Conservation (phyloP, 2,113 vertebrate genomes). For the Nothoprocta pentlandii region DNA sequence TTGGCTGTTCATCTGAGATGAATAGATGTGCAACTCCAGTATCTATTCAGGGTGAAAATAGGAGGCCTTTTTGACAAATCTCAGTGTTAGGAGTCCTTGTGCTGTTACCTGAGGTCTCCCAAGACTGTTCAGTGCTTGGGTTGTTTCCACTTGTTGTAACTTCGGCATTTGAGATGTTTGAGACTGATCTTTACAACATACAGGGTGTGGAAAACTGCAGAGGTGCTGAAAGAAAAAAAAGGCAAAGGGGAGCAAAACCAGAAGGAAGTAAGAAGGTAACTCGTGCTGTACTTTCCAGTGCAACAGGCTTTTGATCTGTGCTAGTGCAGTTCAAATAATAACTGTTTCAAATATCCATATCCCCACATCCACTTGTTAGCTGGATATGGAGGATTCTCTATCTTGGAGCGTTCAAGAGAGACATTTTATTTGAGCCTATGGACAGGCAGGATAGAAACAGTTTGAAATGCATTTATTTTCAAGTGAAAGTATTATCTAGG, state of each 20-base stretch:
- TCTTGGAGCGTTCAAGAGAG: background rate
- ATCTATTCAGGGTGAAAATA: background rate
- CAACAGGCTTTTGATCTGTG: background rate
- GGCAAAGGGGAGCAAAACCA: background rate
- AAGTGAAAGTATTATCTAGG: background rate
- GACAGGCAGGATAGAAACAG: background rate
- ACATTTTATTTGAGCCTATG: background rate
- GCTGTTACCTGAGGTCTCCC: background rate
- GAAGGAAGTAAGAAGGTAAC: background rate
- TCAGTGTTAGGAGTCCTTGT: background rate
- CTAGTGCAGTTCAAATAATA: background rate
- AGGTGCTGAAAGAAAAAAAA: background rate
- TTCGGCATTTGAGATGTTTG: background rate
- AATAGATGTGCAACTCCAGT: background rate
- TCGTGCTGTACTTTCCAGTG: background rate
- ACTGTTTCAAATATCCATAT: background rate
- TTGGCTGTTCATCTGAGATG: background rate
- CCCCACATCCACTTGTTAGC: background rate
- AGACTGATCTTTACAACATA: background rate
- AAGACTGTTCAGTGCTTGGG: background rate
- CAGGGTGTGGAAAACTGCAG: background rate
- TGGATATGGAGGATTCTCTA: background rate
- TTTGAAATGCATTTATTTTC: slow-evolving; percentile 1
- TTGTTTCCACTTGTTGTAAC: background rate
- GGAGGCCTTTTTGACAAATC: background rate